Base-by-base conservation (phyloP, 2,888 invertebrate species). In the Polydrusus cervinus region DNA sequence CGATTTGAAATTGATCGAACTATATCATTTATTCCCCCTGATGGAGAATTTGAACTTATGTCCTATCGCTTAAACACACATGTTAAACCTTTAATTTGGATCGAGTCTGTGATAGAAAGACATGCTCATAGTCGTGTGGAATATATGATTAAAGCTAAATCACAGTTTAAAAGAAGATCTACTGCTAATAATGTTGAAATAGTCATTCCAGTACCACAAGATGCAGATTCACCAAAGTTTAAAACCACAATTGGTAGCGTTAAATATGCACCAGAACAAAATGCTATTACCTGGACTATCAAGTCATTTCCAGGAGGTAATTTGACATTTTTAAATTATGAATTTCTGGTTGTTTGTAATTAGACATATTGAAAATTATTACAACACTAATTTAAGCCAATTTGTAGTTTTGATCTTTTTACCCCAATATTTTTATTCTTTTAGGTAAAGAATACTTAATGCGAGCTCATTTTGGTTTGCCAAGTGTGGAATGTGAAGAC, bases 121-220 rank as follows among this genome's bases (percentile, higher is more conserved):
- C 98, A 99, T 88, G 97, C 95, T 11, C 98, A 99, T 87, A 98
- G 98, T 72, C 90, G 99, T 78, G 98, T 99, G 10, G 99, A 99
- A 84, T 99, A 97, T 87, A 99, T 99, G 98, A 97, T 99, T 71
- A 99, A 99, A 88, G 99, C 99, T 0, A 97, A 98, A 87, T 97
- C 97, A 38, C 99, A 99, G 87, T 99, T 99, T 87, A 99, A 99
- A 86, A 90, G 98, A 43, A 91, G 98, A 61, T 98, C 98, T 0
- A 99, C 98, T 0, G 99, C 99, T 0, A 99, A 99, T 86, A 98
- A 99, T 89, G 99, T 99, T 53, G 99, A 99, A 88, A 98, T 99
- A 79, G 94, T 97, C 34, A 97, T 98, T 83, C 97, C 97, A 0
- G 97, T 97, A 57, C 97, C 97, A 30, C 94, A 94, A 69, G 99